These are phyloP conservation scores for Aix galericulata DNA, from an alignment of 2,113 vertebrate genomes.

Conservation along the genomic window DNA sequence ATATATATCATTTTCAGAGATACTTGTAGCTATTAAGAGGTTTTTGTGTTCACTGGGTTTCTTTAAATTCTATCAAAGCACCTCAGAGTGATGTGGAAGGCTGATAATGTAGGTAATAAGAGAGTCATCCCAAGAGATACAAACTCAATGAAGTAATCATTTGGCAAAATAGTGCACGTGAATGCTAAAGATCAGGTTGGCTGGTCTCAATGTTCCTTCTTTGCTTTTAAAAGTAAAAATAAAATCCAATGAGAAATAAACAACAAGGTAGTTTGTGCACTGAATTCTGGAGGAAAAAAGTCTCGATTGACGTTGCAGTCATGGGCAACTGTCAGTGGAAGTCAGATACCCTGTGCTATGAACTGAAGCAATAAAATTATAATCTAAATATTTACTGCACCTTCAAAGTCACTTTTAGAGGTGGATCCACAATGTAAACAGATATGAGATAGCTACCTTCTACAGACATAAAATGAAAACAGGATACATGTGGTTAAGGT, in stretches of 20 bases:
- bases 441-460: not conserved
- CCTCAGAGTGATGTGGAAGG: not conserved
- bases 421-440: not conserved
- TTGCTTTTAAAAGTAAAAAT: not conserved
- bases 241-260: not conserved
- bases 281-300: not conserved
- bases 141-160: not conserved
- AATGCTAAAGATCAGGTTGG: not conserved
- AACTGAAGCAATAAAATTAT: not conserved
- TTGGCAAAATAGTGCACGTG: not conserved
- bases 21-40: not conserved
- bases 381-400: not conserved
- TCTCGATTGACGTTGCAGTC: not conserved
- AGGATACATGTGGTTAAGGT: not conserved
- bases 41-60: constrained; percentile 10
- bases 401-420: not conserved
- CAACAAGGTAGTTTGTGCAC: not conserved
- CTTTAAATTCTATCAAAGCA: constrained; percentile 43
- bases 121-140: not conserved
- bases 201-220: not conserved
- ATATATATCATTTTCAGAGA: not conserved
- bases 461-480: not conserved
- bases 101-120: not conserved
- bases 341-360: not conserved
- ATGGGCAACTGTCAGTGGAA: not conserved